phyloP scores from a whole-genome alignment of 1,140 invertebrate genomes.

The Piezodorus guildinii region DNA sequence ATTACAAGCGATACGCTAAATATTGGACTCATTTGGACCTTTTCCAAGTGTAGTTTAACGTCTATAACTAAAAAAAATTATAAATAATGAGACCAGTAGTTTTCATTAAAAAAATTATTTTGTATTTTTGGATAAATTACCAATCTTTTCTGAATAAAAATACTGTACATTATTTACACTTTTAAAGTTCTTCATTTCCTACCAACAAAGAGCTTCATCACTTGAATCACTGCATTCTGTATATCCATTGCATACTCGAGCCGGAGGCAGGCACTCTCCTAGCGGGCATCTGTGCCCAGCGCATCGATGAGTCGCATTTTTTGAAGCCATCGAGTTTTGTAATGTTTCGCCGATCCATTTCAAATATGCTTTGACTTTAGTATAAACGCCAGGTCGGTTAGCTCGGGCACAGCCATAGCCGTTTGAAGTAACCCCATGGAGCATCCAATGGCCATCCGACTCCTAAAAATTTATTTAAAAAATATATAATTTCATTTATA shows the following conservation, averaged over 20 bases:
- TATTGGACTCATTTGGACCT: too few relatives aligned
- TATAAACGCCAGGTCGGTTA: constrained; percentile 77
- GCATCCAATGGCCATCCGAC: constrained; percentile 44
- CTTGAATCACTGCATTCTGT: constrained; percentile 63
- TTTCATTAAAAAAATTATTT: not conserved
- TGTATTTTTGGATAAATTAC: not conserved
- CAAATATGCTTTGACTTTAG: constrained; percentile 67
- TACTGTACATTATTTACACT: too few relatives aligned
- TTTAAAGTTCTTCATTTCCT: not conserved
- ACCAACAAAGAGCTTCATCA: constrained; percentile 44
- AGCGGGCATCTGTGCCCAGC: constrained; percentile 59
- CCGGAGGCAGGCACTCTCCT: constrained; percentile 58
- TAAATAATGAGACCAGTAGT: not conserved
- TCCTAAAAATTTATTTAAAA: constrained; percentile 31
- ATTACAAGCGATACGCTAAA: too few relatives aligned
- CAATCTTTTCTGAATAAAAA: too few relatives aligned
- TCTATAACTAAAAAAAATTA: too few relatives aligned
- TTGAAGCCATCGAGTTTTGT: constrained; percentile 13
- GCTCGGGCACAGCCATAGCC: constrained; percentile 76
- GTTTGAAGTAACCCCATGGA: constrained; percentile 69
- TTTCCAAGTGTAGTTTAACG: too few relatives aligned
- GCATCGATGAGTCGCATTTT: constrained; percentile 34
- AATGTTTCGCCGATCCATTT: constrained; percentile 46
- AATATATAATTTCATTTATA: too few relatives aligned
- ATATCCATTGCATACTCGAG: constrained; percentile 60